Evolutionary conservation across 2,797 vertebrate species (phyloP).

Genomic region (Naso thynnoides): DNA sequence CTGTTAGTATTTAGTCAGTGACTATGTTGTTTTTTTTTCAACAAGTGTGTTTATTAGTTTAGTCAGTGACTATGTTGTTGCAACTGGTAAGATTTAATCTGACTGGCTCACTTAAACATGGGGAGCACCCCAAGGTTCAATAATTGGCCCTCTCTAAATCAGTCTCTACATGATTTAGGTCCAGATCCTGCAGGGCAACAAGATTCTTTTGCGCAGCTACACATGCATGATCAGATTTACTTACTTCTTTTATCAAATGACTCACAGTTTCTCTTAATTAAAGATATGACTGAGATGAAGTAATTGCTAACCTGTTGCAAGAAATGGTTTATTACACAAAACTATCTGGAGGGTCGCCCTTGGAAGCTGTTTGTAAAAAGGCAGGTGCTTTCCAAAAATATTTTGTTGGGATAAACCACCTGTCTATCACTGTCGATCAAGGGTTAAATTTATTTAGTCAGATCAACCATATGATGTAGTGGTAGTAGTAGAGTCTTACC

Average conservation of each 20-base stretch:
- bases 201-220: not conserved
- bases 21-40: not conserved
- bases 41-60: too few relatives aligned
- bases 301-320: not conserved
- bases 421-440: too few relatives aligned
- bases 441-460: too few relatives aligned
- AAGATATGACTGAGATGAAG: not conserved
- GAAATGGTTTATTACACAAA: too few relatives aligned
- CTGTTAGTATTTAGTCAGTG: not conserved
- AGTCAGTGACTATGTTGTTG: not conserved
- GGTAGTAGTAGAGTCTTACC: too few relatives aligned
- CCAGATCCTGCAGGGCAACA: not conserved
- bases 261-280: not conserved
- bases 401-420: too few relatives aligned
- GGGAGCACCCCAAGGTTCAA: not conserved
- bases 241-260: not conserved
- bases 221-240: not conserved
- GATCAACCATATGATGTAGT: too few relatives aligned
- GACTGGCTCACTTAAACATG: not conserved
- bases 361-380: too few relatives aligned
- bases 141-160: not conserved
- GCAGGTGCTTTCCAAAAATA: too few relatives aligned
- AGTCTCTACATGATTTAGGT: not conserved
- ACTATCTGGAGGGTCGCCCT: too few relatives aligned
- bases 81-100: not conserved